A percentile compares a stretch with the other conserved stretches of the same genome.
Evolutionary conservation across 2,113 vertebrate genomes (phyloP).

Genomic region (Pycnonotus jocosus): DNA sequence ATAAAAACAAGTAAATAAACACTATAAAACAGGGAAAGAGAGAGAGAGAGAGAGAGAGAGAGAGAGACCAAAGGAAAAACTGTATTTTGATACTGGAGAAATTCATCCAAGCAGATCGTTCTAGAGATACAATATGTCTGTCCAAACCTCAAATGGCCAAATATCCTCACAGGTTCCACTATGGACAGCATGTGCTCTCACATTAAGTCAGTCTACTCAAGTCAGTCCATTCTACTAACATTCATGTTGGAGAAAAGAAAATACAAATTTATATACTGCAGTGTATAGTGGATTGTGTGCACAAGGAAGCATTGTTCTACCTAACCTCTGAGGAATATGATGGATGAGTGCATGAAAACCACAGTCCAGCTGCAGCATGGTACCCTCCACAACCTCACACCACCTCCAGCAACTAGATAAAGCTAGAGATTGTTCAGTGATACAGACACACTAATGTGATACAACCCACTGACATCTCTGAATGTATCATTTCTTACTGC

Average conservation of each 20-base stretch:
- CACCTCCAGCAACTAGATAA: not conserved
- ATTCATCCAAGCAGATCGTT: not conserved
- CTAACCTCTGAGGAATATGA: not conserved
- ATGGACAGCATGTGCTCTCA: not conserved
- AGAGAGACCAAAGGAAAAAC: not conserved
- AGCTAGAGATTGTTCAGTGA: not conserved
- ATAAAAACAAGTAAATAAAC: not conserved
- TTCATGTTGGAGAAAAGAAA: not conserved
- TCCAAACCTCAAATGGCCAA: not conserved
- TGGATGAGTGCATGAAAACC: not conserved
- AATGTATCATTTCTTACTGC: not conserved
- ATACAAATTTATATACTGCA: not conserved
- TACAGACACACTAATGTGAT: not conserved
- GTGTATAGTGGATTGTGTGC: not conserved
- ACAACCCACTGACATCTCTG: not conserved
- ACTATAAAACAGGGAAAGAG: not conserved
- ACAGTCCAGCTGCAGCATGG: rapidly evolving
- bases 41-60: not conserved
- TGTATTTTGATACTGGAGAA: not conserved
- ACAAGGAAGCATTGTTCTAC: not conserved
- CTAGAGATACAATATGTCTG: not conserved
- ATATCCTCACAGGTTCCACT: not conserved
- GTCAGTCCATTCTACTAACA: too few species aligned
- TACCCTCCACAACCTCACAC: not conserved
- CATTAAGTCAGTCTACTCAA: not conserved